A percentile compares a stretch with the other conserved stretches of the same genome.
phyloP scores from a whole-genome alignment of 2,113 vertebrate genomes.

The Sporophila hypoxantha region DNA sequence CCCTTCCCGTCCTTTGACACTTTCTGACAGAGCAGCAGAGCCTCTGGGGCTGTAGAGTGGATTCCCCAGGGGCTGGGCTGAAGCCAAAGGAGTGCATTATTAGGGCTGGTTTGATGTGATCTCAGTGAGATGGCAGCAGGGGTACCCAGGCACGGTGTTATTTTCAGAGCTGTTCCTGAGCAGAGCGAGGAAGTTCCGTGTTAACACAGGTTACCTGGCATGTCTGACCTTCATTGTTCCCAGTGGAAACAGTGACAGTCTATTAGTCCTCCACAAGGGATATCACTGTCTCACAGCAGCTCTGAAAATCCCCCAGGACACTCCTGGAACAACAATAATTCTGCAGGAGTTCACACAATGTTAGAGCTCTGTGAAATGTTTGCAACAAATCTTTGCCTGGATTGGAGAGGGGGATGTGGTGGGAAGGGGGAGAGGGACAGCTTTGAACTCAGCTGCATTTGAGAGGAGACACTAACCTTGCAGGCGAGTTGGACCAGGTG shows the following conservation, averaged over 20 bases:
- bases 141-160: not conserved
- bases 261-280: conserved; percentile 49
- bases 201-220: conserved; percentile 43
- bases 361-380: conserved; percentile 30
- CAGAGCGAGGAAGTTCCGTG: conserved; percentile 12
- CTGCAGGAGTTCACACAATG: conserved; percentile 24
- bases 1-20: not conserved
- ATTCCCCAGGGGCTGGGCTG: not conserved
- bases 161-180: not conserved
- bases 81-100: not conserved
- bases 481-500: not conserved
- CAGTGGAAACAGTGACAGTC: conserved; percentile 48
- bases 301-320: conserved; percentile 43
- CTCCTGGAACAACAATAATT: conserved; percentile 55
- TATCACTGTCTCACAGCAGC: conserved; percentile 52
- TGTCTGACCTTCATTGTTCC: conserved; percentile 58
- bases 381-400: conserved; percentile 25
- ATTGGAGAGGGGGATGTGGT: not conserved
- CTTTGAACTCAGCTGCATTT: not conserved
- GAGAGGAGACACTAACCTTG: conserved; percentile 1
- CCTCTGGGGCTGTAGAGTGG: not conserved
- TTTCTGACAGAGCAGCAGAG: not conserved
- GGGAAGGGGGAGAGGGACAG: not conserved
- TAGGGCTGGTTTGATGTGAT: not conserved
- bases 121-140: not conserved